phyloP scores from a whole-genome alignment of 2,797 vertebrate genomes.

The Stomatorhinus walkeri region DNA sequence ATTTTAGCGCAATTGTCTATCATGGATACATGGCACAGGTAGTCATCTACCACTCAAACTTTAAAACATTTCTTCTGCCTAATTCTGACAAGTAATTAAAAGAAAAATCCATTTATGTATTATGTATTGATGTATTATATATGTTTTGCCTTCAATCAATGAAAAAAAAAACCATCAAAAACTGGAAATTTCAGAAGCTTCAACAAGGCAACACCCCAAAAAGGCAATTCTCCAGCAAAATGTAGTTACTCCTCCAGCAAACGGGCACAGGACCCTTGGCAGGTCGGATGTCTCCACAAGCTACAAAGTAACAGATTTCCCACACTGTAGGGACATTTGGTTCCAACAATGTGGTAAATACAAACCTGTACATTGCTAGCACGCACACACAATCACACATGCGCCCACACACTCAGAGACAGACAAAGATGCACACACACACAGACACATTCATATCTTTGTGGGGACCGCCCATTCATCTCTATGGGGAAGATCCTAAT shows the following conservation, averaged over 20 bases:
- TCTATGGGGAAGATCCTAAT: too few species aligned
- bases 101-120: neutral
- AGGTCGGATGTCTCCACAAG: too few species aligned
- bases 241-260: neutral
- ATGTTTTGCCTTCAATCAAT: neutral
- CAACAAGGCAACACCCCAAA: neutral
- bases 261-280: too few species aligned
- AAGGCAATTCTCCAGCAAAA: neutral
- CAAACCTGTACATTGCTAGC: neutral
- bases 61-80: neutral
- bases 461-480: neutral
- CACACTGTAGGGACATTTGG: neutral
- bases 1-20: neutral
- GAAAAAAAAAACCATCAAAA: too few species aligned
- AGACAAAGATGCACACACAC: neutral
- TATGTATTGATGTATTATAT: neutral
- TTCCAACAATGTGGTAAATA: neutral
- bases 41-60: neutral
- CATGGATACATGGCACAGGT: neutral
- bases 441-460: neutral
- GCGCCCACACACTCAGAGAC: neutral
- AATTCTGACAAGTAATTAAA: neutral
- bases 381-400: neutral
- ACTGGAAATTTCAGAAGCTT: neutral
- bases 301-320: too few species aligned